phyloP scores from a whole-genome alignment of 2,888 invertebrate species.

The Brachypalpus laphriformis region DNA sequence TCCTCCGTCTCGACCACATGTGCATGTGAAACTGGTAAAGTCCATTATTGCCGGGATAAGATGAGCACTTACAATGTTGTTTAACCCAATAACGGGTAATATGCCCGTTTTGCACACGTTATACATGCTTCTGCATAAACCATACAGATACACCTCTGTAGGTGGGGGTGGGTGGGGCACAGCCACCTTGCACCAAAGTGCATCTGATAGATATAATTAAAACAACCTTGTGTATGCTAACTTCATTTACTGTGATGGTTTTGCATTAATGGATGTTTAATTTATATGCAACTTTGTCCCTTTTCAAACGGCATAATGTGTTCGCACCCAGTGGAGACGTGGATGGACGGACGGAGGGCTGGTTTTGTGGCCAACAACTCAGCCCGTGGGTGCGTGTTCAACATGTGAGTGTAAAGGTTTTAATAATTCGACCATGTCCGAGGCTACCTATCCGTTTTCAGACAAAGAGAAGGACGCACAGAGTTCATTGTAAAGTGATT shows the following conservation, averaged over 20 bases:
- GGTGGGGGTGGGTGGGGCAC: no score
- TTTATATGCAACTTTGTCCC: slow-evolving; percentile 75
- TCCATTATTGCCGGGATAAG: slow-evolving; percentile 74
- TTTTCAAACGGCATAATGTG: slow-evolving; percentile 66
- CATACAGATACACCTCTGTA: not conserved
- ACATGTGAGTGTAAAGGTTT: slow-evolving; percentile 52
- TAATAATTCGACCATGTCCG: slow-evolving; percentile 51
- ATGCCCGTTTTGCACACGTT: slow-evolving; percentile 72
- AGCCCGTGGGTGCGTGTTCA: not conserved
- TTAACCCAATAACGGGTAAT: slow-evolving; percentile 74
- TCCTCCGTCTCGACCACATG: slow-evolving; percentile 54
- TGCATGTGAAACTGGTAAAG: slow-evolving; percentile 60
- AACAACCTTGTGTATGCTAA: slow-evolving; percentile 77
- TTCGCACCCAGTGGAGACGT: slow-evolving; percentile 47
- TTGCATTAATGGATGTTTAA: slow-evolving; percentile 77
- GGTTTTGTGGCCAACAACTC: slow-evolving; percentile 12
- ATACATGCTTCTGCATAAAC: slow-evolving; percentile 36
- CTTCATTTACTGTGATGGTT: slow-evolving; percentile 76
- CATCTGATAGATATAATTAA: slow-evolving; percentile 76
- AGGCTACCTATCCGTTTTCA: slow-evolving; percentile 22
- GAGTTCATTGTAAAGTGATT: slow-evolving; percentile 75
- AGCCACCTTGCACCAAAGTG: slow-evolving; percentile 62
- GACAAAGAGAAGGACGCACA: slow-evolving; percentile 14
- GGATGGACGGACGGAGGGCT: not conserved
- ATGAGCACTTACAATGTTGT: slow-evolving; percentile 75